phyloP scores from a whole-genome alignment of 1,140 invertebrate genomes.

The Aphelinus certus region DNA sequence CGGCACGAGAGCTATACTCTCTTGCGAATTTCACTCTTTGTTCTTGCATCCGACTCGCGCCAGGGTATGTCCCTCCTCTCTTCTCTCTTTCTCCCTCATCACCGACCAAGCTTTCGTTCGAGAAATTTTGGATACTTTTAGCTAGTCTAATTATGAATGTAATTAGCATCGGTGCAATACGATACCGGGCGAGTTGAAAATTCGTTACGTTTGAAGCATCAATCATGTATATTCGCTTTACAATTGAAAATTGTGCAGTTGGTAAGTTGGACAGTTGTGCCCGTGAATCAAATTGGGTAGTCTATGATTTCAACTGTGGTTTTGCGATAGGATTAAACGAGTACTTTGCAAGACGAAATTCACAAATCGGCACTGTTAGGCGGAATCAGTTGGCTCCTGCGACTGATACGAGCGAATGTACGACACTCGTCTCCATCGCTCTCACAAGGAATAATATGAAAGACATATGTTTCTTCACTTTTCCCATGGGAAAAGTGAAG shows the following conservation, averaged over 20 bases:
- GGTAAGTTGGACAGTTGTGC: not conserved
- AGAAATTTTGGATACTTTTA: not conserved
- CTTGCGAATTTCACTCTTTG: too few species aligned
- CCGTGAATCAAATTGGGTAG: not conserved
- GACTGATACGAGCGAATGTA: conserved; percentile 15
- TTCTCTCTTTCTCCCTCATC: too few species aligned
- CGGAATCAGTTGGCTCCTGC: conserved; percentile 5
- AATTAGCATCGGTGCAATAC: not conserved
- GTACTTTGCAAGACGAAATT: conserved; percentile 7
- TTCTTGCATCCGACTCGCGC: too few species aligned
- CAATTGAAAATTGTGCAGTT: not conserved
- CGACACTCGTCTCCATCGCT: not conserved
- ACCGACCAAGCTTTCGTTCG: too few species aligned
- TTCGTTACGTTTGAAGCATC: conserved; percentile 3
- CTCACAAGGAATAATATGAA: too few species aligned
- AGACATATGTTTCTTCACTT: too few species aligned
- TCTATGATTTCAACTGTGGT: not conserved
- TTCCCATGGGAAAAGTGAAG: too few species aligned
- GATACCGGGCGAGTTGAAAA: not conserved
- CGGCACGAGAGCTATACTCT: too few species aligned
- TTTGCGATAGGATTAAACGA: conserved; percentile 1
- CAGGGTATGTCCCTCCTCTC: too few species aligned
- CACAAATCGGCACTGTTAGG: conserved; percentile 1
- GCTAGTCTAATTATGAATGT: not conserved
- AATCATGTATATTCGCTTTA: not conserved